These are phyloP conservation scores for Rhabditoides inermis DNA, from an alignment of 2,888 invertebrate genomes.

Conservation along the genomic window DNA sequence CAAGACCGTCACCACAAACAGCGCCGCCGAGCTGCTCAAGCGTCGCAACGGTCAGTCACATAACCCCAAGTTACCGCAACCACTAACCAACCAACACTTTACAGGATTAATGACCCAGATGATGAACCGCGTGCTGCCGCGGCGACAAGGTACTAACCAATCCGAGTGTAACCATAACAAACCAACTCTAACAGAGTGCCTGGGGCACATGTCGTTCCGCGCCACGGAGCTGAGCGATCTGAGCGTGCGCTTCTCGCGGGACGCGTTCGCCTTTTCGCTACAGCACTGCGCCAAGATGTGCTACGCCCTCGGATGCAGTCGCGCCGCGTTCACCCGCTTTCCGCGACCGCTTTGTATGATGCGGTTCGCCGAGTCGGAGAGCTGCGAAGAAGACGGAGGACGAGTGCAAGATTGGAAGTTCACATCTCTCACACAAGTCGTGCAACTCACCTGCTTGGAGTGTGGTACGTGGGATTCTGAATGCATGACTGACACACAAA, in stretches of 20 bases:
- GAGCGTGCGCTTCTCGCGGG: constrained; percentile 38
- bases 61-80: neutral
- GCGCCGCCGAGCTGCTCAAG: constrained; percentile 22
- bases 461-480: constrained; percentile 44
- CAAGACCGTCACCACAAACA: constrained; percentile 16
- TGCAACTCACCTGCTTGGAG: constrained; percentile 37
- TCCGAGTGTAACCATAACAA: too few species aligned
- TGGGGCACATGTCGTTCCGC: constrained; percentile 31
- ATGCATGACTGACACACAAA: too few species aligned
- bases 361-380: constrained; percentile 23
- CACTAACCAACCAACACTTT: neutral
- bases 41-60: constrained; percentile 14
- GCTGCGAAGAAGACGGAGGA: constrained; percentile 8
- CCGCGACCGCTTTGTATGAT: constrained; percentile 49
- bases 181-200: neutral
- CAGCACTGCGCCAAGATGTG: constrained; percentile 46
- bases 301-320: constrained; percentile 36
- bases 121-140: too few species aligned
- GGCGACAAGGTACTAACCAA: too few species aligned
- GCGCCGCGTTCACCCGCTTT: constrained; percentile 48
- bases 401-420: constrained; percentile 20
- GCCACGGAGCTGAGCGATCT: constrained; percentile 36
- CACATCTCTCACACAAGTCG: constrained; percentile 41
- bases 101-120: too few species aligned
- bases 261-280: constrained; percentile 40